Conservation (phyloP, 1,140 invertebrate genomes). For the Globodera rostochiensis region DNA sequence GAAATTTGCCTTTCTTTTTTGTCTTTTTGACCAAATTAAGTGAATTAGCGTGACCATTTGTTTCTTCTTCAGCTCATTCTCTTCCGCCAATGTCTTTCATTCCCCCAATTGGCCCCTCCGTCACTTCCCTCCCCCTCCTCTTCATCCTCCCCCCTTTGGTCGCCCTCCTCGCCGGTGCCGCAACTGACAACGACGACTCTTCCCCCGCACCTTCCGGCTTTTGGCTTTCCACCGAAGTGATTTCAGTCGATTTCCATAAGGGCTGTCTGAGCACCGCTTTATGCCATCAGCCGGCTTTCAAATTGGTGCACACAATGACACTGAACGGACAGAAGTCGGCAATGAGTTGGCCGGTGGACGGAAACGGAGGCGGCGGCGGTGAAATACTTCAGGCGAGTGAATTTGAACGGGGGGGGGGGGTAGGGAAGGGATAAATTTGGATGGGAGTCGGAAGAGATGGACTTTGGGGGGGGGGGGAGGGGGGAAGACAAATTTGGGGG, state of each 20-base stretch:
- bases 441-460: background rate
- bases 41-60: too few relatives aligned
- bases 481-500: background rate
- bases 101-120: background rate
- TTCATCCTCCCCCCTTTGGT: background rate
- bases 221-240: constrained; percentile 37
- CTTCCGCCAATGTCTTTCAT: background rate
- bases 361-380: constrained; percentile 22
- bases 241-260: constrained; percentile 41
- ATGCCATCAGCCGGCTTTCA: constrained; percentile 40
- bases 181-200: background rate
- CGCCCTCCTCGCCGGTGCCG: background rate
- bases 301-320: constrained; percentile 37
- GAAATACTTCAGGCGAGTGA: background rate
- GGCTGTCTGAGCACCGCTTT: constrained; percentile 42
- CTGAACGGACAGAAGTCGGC: constrained; percentile 31
- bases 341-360: constrained; percentile 40
- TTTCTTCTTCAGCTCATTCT: background rate
- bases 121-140: background rate
- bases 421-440: background rate
- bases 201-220: constrained; percentile 8
- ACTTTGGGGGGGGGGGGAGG: too few relatives aligned
- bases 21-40: too few relatives aligned
- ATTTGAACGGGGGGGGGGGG: too few relatives aligned
- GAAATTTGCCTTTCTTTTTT: too few relatives aligned